Percentiles rank a stretch among this genome's conserved stretches.
Evolutionary conservation across 2,797 vertebrate genomes (phyloP).

Genomic region (Loriculus beryllinus): DNA sequence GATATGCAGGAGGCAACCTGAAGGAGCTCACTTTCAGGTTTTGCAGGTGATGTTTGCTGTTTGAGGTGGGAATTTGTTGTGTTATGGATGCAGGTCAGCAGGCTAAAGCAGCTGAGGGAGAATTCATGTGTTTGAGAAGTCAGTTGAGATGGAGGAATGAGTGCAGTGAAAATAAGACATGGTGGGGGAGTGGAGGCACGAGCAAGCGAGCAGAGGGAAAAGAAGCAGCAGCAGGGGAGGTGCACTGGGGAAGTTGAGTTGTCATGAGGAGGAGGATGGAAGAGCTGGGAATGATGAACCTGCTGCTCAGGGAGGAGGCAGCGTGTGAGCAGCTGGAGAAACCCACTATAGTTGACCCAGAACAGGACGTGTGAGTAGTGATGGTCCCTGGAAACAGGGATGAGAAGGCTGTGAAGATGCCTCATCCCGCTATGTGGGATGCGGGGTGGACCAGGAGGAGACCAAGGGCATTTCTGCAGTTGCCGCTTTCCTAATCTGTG

Average conservation of each 20-base stretch:
- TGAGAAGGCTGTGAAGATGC: rapidly evolving
- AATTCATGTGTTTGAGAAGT: not conserved
- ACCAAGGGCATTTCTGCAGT: not conserved
- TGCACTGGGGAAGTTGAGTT: not conserved
- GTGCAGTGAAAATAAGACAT: not conserved
- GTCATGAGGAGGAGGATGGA: not conserved
- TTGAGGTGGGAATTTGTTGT: not conserved
- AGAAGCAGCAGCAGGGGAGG: not conserved
- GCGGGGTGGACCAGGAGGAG: not conserved
- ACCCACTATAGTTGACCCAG: not conserved
- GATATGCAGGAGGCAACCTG: not conserved
- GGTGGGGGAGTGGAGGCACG: not conserved
- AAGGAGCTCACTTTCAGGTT: not conserved
- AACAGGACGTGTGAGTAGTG: rapidly evolving
- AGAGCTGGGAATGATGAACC: not conserved
- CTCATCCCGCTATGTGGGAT: not conserved
- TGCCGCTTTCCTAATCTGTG: rapidly evolving
- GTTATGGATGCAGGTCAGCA: not conserved
- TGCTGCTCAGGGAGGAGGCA: not conserved
- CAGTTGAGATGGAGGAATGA: not conserved
- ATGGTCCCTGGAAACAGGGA: not conserved
- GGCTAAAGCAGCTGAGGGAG: not conserved
- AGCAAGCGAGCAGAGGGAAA: not conserved
- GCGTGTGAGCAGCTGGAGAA: not conserved
- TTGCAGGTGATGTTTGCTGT: not conserved